Evolutionary conservation across 2,113 vertebrate genomes (phyloP).

Genomic region (Cyprichromis sp.): DNA sequence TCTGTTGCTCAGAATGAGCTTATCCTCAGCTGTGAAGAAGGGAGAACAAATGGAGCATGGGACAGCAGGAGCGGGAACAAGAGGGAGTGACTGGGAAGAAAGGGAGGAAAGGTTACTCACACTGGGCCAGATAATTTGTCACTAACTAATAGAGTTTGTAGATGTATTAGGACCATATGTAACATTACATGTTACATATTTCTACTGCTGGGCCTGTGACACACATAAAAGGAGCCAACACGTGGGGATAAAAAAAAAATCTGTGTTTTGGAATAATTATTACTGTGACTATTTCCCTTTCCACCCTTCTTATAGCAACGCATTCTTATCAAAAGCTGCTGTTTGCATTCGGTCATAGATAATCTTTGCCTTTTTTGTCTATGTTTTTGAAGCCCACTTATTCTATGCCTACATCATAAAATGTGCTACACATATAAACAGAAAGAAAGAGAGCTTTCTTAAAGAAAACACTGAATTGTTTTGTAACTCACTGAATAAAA

Average conservation of each 20-base stretch:
- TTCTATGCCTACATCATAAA: neutral
- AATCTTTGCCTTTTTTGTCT: neutral
- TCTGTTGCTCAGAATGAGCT: slow-evolving; percentile 44
- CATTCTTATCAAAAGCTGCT: neutral
- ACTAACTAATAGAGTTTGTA: neutral
- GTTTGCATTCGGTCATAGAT: neutral
- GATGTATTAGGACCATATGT: neutral
- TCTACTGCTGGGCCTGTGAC: neutral
- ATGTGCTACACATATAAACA: neutral
- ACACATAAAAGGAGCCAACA: neutral
- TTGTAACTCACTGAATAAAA: neutral
- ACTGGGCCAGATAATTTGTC: neutral
- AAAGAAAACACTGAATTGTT: neutral
- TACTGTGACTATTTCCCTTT: neutral
- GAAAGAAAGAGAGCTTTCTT: neutral
- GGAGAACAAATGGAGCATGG: slow-evolving; percentile 49
- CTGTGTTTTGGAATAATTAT: neutral
- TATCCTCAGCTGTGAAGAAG: slow-evolving; percentile 39
- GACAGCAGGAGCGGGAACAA: neutral
- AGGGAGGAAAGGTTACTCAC: neutral
- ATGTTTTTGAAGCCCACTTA: neutral
- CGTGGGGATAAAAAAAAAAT: neutral
- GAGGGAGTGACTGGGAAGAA: neutral
- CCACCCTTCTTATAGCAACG: neutral
- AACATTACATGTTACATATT: neutral